Evolutionary conservation across 2,797 vertebrate species (phyloP), one percentile per base, ranked within the genome.

Genomic region (Arrhamphus sclerolepis): DNA sequence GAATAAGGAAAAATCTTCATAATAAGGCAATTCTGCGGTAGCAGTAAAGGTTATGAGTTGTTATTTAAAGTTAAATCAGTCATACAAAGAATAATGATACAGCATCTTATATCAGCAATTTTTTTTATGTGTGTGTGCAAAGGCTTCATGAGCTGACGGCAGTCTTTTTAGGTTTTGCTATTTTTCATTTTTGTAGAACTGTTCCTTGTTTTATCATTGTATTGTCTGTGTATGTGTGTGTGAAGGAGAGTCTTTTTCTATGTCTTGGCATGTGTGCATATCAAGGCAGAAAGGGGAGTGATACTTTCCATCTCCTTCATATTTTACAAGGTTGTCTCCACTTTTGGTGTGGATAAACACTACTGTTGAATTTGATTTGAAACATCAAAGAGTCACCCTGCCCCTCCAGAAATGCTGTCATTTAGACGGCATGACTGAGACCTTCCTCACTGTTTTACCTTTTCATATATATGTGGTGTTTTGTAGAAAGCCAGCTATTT

Each of bases 331-430:
- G 49, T 49, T 21, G n/a, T 55, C 50, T 67, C 57, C 18, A 29
- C 38, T 75, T 49, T 62, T 56, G 44, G 48, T 46, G 46, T 17
- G 0, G 43, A 29, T 38, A 55, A 75, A 72, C 46, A 40, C 46
- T 7, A 2, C 38, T 44, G 51, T 56, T 75, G 11, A 49, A 49
- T 68, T 68, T 60, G 21, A 71, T 68, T 68, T 58, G 17, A 78
- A 70, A 70, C 0, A n/a, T 67, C 58, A 56, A 62, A 73, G 56
- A 67, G 22, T 55, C 24, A 14, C 24, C 46, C 18, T 40, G 40
- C 62, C n/a, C 56, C 53, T 10, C 20, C 17, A 1, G 1, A 44
- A 11, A 21, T 20, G 42, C 41, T 18, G n/a, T 49, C 53, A 19
- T 26, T 51, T 38, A 54, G 13, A 44, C 24, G 1, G 16, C 18